Evolutionary conservation across 2,888 invertebrate genomes (phyloP).

Genomic region (Polyommatus iphigenia): DNA sequence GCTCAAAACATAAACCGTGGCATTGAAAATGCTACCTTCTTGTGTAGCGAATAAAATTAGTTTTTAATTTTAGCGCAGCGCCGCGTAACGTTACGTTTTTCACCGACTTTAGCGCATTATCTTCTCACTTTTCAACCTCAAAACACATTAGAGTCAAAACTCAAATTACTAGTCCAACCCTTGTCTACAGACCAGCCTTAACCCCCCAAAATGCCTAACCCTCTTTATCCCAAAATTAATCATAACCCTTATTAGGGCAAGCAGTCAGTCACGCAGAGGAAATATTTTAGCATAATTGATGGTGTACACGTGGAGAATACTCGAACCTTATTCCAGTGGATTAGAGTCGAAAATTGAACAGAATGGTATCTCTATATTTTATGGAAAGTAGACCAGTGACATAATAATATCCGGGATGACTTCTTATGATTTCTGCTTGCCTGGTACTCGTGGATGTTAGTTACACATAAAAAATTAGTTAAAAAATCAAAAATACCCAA

Average conservation of each 20-base stretch:
- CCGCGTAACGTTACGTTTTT: too few relatives aligned
- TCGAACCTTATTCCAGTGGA: not conserved
- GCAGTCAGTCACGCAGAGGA: slow-evolving; percentile 23
- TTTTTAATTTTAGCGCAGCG: too few relatives aligned
- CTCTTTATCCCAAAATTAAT: slow-evolving; percentile 28
- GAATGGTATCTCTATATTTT: not conserved
- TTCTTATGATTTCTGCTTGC: not conserved
- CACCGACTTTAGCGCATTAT: too few relatives aligned
- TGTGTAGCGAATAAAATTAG: too few relatives aligned
- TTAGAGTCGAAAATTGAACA: not conserved
- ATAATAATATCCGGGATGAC: not conserved
- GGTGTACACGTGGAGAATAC: not conserved
- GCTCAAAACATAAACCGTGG: too few relatives aligned
- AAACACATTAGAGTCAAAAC: not conserved
- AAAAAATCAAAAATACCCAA: too few relatives aligned
- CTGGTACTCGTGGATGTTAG: not conserved
- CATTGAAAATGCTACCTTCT: too few relatives aligned
- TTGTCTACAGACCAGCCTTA: not conserved
- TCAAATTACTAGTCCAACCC: slow-evolving; percentile 15
- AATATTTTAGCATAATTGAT: slow-evolving; percentile 28
- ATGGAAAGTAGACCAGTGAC: not conserved
- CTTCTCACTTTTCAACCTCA: not conserved
- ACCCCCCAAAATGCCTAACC: not conserved
- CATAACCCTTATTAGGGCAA: slow-evolving; percentile 25
- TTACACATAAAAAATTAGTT: not conserved